A percentile compares a stretch with the other conserved stretches of the same genome.
phyloP scores from a whole-genome alignment of 2,113 vertebrate species.

The Odontesthes bonariensis region DNA sequence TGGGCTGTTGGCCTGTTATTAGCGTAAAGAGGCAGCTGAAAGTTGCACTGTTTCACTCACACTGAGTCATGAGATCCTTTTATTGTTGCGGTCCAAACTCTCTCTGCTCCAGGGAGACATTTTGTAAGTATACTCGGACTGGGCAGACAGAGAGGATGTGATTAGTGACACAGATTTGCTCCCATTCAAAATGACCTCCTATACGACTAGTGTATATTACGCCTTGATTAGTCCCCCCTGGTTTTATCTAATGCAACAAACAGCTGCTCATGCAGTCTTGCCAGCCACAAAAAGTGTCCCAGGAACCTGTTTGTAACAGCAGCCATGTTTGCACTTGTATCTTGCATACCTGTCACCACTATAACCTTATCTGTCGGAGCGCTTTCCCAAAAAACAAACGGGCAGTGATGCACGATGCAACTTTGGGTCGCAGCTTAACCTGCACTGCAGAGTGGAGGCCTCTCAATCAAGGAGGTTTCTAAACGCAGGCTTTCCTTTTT shows the following conservation, averaged over 20 bases:
- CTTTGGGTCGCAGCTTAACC: background rate
- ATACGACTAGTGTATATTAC: slow-evolving; percentile 40
- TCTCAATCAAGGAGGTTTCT: background rate
- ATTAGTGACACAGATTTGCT: slow-evolving; percentile 51
- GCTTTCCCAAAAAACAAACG: slow-evolving; percentile 24
- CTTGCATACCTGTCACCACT: background rate
- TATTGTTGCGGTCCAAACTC: background rate
- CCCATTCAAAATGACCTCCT: slow-evolving; percentile 37
- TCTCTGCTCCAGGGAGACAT: slow-evolving; percentile 15
- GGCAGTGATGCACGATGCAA: background rate
- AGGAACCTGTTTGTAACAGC: background rate
- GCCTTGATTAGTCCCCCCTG: slow-evolving; percentile 39
- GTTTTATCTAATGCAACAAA: slow-evolving; percentile 38
- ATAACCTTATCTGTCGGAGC: slow-evolving; percentile 11
- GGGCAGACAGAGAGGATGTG: slow-evolving; percentile 17
- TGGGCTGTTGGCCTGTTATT: slow-evolving; percentile 51
- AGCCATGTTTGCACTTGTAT: slow-evolving; percentile 5
- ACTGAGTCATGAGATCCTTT: background rate
- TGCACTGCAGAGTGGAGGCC: background rate
- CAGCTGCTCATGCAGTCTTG: slow-evolving; percentile 43
- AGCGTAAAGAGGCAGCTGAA: slow-evolving; percentile 51
- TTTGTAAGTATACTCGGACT: background rate
- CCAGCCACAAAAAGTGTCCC: slow-evolving; percentile 10
- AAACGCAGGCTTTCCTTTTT: background rate
- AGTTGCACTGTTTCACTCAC: slow-evolving; percentile 18